Conservation (phyloP, 2,888 invertebrate species). For the Cheilosia impressa region DNA sequence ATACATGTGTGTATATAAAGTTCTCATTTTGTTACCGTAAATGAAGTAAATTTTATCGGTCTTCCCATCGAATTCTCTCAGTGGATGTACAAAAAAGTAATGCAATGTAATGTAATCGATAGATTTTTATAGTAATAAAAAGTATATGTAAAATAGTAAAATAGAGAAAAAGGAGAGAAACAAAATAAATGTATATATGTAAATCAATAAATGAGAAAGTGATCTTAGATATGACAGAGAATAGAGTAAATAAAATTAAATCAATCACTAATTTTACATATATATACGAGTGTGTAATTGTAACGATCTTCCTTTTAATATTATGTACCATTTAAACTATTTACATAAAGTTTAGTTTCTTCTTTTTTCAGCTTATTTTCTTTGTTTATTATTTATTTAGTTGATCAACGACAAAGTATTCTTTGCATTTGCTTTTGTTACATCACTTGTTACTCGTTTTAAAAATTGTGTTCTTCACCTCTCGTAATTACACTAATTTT, state of each 20-base stretch:
- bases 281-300: slow-evolving; percentile 42
- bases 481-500: slow-evolving; percentile 66
- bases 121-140: slow-evolving; percentile 47
- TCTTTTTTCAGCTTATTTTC: slow-evolving; percentile 22
- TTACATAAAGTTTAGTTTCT: slow-evolving; percentile 60
- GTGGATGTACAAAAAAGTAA: slow-evolving; percentile 30
- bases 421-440: slow-evolving; percentile 35
- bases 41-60: slow-evolving; percentile 33
- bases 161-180: slow-evolving; percentile 42
- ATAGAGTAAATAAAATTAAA: slow-evolving; percentile 58
- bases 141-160: slow-evolving; percentile 43
- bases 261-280: slow-evolving; percentile 46
- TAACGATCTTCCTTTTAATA: slow-evolving; percentile 30
- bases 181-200: slow-evolving; percentile 43
- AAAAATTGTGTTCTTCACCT: slow-evolving; percentile 57
- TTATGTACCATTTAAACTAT: slow-evolving; percentile 67
- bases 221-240: slow-evolving; percentile 41
- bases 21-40: slow-evolving; percentile 31
- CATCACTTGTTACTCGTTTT: slow-evolving; percentile 34
- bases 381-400: slow-evolving; percentile 27
- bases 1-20: slow-evolving; percentile 19
- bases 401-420: slow-evolving; percentile 53
- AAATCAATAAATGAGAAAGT: slow-evolving; percentile 56
- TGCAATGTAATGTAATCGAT: slow-evolving; percentile 41
- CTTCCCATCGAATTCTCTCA: slow-evolving; percentile 42